Evolutionary conservation across 1,140 invertebrate genomes (phyloP).

Genomic region (Philopotamus ludificatus): DNA sequence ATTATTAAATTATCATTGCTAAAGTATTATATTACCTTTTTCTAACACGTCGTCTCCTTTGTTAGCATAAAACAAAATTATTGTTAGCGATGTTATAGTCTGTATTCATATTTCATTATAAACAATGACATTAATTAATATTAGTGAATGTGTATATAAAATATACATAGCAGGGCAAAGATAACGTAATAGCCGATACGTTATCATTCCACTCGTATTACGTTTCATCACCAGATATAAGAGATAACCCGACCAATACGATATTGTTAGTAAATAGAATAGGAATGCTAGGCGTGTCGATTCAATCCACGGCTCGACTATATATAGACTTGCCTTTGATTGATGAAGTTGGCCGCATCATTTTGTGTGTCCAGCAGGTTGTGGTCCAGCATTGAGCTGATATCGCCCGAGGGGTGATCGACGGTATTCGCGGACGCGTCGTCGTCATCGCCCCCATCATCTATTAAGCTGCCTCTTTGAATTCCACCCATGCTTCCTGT

Average conservation of each 20-base stretch:
- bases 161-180: background rate
- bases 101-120: background rate
- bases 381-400: constrained; percentile 47
- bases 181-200: too few species aligned
- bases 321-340: constrained; percentile 47
- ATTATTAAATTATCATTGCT: too few species aligned
- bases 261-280: too few species aligned
- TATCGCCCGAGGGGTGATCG: constrained; percentile 40
- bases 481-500: constrained; percentile 17
- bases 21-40: too few species aligned
- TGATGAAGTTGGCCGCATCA: constrained; percentile 17
- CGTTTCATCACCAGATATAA: too few species aligned
- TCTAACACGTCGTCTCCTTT: background rate
- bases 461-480: constrained; percentile 29
- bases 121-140: too few species aligned
- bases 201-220: too few species aligned
- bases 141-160: background rate
- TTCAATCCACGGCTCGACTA: too few species aligned
- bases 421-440: constrained; percentile 30
- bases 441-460: constrained; percentile 36
- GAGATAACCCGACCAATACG: too few species aligned
- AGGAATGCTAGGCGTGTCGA: too few species aligned
- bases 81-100: background rate
- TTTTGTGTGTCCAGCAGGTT: constrained; percentile 21
- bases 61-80: background rate